These are phyloP conservation scores for Cynoglossus semilaevis DNA, from an alignment of 2,113 vertebrate genomes.

Conservation along the genomic window DNA sequence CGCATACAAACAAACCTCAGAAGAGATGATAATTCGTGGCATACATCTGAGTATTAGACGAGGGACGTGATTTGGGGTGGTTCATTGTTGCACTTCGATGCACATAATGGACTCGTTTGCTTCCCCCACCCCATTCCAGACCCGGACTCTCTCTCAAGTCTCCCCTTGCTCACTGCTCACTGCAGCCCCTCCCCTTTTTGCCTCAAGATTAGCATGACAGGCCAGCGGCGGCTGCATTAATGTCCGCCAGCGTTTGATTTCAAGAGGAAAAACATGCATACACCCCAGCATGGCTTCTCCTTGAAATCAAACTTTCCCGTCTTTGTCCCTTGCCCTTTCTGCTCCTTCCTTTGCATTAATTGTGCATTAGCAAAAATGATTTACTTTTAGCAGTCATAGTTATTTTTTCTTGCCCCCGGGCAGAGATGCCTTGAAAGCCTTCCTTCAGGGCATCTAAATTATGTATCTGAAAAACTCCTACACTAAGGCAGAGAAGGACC, in stretches of 20 bases:
- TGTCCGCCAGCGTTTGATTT: slow-evolving; percentile 82
- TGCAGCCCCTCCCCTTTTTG: slow-evolving; percentile 78
- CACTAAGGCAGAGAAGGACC: slow-evolving; percentile 93
- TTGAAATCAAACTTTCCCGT: slow-evolving; percentile 93
- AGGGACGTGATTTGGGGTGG: slow-evolving; percentile 81
- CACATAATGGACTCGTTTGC: slow-evolving; percentile 82
- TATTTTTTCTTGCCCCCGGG: slow-evolving; percentile 99
- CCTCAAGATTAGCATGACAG: slow-evolving; percentile 81
- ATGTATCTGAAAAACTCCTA: slow-evolving; percentile 99
- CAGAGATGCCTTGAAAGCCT: slow-evolving; percentile 99
- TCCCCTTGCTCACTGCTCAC: slow-evolving; percentile 13
- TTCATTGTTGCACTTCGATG: slow-evolving; percentile 82
- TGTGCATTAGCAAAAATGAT: slow-evolving; percentile 99
- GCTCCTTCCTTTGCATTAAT: slow-evolving; percentile 95
- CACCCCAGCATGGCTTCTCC: slow-evolving; percentile 84
- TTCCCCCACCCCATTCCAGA: slow-evolving; percentile 14
- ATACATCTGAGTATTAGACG: slow-evolving; percentile 78
- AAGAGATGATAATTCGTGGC: slow-evolving; percentile 76
- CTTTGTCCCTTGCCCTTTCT: slow-evolving; percentile 81
- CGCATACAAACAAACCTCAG: slow-evolving; percentile 58
- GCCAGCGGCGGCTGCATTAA: slow-evolving; percentile 81
- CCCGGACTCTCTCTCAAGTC: slow-evolving; percentile 20
- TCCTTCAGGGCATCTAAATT: slow-evolving; percentile 99
- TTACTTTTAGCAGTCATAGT: slow-evolving; percentile 99
- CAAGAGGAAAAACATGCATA: slow-evolving; percentile 75